Conservation (phyloP, 2,888 invertebrate species). For the Trichopoda pennipes region DNA sequence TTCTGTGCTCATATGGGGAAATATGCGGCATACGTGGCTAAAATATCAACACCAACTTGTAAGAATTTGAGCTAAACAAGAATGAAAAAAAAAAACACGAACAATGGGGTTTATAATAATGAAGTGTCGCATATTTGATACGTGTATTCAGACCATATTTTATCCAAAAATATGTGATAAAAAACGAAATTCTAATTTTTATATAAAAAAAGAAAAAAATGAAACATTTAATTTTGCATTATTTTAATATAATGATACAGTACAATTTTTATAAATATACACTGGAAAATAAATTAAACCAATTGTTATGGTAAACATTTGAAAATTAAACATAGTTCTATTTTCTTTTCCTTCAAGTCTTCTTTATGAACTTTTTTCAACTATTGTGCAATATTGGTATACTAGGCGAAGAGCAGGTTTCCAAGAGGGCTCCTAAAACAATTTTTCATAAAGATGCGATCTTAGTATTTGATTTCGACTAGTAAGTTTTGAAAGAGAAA, state of each 20-base stretch:
- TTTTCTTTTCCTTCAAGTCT: no score
- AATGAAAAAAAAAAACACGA: no score
- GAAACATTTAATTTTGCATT: neutral
- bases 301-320: no score
- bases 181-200: neutral
- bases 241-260: neutral
- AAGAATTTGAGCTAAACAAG: neutral
- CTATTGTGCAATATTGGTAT: no score
- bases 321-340: no score
- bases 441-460: no score
- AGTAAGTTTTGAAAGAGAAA: no score
- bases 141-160: constrained; percentile 29
- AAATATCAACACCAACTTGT: neutral
- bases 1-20: neutral
- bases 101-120: constrained; percentile 45
- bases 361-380: no score
- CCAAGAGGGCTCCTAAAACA: no score
- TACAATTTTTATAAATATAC: neutral
- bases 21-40: neutral
- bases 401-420: no score
- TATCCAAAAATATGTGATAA: neutral
- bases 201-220: neutral
- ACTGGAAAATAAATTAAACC: neutral
- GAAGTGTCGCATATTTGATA: constrained; percentile 58
- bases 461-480: no score